Base-by-base conservation (phyloP, 2,888 invertebrate genomes). In the Oithona nana region DNA sequence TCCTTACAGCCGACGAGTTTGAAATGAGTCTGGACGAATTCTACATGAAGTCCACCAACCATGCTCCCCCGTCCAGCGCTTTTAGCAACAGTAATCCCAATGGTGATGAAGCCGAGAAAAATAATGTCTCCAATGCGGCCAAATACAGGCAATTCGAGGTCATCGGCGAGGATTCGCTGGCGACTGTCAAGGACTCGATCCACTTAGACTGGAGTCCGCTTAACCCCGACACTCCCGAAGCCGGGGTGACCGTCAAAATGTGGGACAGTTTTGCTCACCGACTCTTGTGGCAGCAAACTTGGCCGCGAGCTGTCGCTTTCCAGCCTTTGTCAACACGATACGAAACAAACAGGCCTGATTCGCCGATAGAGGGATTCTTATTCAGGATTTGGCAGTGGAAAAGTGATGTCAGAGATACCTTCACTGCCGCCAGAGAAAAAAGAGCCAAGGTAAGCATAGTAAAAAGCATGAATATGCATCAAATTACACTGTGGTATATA, bases 241-340 rank as follows among this genome's bases (percentile, higher is more conserved):
- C n/a, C 22, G 57, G 57, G 22, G 57, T 57, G 22, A 57, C 48
- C 16, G 57, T 57, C 57, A 57, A 29, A 57, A 28, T 57, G 22
- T 57, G 57, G 57, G 57, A 57, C 4, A 31, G 57, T n/a, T 57
- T 57, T 31, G 57, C 57, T 22, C 57, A 57, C 28, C 57, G 57
- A 1, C 20, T 31, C 6, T 20, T 57, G 11, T 57, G 57, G 57
- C 29, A 39, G 30, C 57, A 57, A 29, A 31, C 57, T n/a, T 57
- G 57, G 57, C 30, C 20, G 22, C 30, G 28, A n/a, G 57, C 57
- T 22, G 30, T 57, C 20, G 57, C 57, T 22, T 57, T 57, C 28
- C 57, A 57, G n/a, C 57, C 57, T 20, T n/a, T 57, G 1, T 13
- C 31, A 29, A 57, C 57, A 8, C 29, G 57, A 6, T 57, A 24